Conservation (phyloP, 2,113 vertebrate species). For the Lepus americanus region DNA sequence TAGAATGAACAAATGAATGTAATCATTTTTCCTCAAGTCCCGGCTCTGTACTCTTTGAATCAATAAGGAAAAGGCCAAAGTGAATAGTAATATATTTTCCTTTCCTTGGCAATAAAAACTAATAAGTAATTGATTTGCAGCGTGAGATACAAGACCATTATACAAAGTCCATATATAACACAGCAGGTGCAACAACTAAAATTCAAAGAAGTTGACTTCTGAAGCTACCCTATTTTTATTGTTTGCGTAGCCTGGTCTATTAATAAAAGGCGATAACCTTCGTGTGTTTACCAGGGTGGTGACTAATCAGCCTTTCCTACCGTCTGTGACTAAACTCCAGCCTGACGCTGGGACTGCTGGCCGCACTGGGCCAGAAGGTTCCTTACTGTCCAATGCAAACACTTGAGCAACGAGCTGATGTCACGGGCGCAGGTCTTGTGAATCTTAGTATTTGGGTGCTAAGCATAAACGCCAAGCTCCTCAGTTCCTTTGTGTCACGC, state of each 20-base stretch:
- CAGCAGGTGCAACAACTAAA: slow-evolving; percentile 42
- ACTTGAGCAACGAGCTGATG: rapidly evolving
- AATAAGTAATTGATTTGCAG: slow-evolving; percentile 73
- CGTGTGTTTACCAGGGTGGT: slow-evolving; percentile 21
- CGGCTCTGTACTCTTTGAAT: slow-evolving; percentile 25
- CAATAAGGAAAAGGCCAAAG: slow-evolving; percentile 60
- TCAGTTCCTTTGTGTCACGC: background rate
- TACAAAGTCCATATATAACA: background rate
- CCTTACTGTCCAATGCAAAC: background rate
- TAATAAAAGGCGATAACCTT: slow-evolving; percentile 64
- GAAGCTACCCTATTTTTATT: slow-evolving; percentile 30
- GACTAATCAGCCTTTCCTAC: slow-evolving; percentile 55
- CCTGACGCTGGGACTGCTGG: background rate
- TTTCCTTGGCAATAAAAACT: slow-evolving; percentile 66
- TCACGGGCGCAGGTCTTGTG: background rate
- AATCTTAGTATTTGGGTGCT: background rate
- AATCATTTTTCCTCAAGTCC: slow-evolving; percentile 62
- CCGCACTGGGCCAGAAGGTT: background rate
- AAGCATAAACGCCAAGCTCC: background rate
- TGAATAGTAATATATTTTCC: slow-evolving; percentile 66
- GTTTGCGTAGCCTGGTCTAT: background rate
- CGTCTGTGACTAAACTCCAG: background rate
- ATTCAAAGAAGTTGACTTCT: slow-evolving; percentile 44
- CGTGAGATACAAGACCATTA: slow-evolving; percentile 36
- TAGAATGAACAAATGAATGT: slow-evolving; percentile 55